These are phyloP conservation scores for Melolontha melolontha DNA, from an alignment of 2,888 invertebrate genomes.

Conservation along the genomic window DNA sequence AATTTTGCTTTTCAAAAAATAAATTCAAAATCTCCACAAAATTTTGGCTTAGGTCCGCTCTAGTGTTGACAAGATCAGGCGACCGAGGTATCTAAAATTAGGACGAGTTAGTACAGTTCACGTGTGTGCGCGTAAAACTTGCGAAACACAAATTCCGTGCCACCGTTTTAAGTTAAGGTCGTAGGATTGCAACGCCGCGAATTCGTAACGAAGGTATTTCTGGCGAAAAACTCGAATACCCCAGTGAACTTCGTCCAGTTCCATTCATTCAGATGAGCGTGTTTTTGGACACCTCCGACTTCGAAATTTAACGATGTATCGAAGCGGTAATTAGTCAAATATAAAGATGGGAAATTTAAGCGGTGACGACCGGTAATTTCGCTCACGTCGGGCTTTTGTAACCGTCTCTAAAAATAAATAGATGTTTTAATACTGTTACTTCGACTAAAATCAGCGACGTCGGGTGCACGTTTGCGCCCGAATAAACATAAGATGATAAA, in stretches of 20 bases:
- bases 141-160: constrained; percentile 33
- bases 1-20: not conserved
- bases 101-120: constrained; percentile 32
- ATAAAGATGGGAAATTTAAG: constrained; percentile 4
- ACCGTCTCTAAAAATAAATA: constrained; percentile 32
- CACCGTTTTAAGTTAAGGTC: constrained; percentile 37
- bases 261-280: constrained; percentile 5
- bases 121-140: constrained; percentile 30
- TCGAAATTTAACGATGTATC: not conserved
- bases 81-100: constrained; percentile 28
- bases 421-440: constrained; percentile 15
- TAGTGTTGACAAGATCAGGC: constrained; percentile 27
- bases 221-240: not conserved
- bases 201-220: not conserved
- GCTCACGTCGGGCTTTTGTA: constrained; percentile 30
- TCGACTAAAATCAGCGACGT: constrained; percentile 41
- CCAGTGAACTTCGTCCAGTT: not conserved
- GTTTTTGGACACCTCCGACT: too few relatives aligned
- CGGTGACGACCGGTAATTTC: constrained; percentile 1
- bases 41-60: not conserved
- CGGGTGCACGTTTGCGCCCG: constrained; percentile 6
- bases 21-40: constrained; percentile 2
- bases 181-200: not conserved
- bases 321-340: constrained; percentile 6
- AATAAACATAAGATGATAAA: constrained; percentile 18